Conservation (phyloP, 2,888 invertebrate species). For the Lordiphosa fenestrarum region DNA sequence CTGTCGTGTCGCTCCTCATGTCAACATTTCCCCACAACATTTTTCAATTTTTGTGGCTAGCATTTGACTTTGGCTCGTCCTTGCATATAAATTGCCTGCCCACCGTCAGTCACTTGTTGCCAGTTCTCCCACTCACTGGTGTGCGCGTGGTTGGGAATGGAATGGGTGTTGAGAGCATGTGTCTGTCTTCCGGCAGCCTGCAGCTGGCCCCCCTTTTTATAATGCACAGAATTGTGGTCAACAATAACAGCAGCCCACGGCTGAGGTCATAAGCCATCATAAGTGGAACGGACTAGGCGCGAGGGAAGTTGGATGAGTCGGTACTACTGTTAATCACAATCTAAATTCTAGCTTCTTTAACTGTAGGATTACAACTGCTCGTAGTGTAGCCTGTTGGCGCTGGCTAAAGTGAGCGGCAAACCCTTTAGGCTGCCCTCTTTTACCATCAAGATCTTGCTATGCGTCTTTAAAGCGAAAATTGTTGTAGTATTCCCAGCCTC, state of each 20-base stretch:
- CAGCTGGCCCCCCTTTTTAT: slow-evolving; percentile 45
- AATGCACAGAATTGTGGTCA: slow-evolving; percentile 58
- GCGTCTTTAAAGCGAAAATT: too few relatives aligned
- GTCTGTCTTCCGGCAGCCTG: slow-evolving; percentile 58
- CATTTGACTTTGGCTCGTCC: slow-evolving; percentile 44
- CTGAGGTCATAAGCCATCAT: slow-evolving; percentile 69
- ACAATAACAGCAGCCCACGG: slow-evolving; percentile 43
- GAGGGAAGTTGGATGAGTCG: too few relatives aligned
- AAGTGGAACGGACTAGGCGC: slow-evolving; percentile 55
- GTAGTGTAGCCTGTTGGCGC: too few relatives aligned
- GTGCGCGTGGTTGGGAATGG: too few relatives aligned
- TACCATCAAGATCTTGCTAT: too few relatives aligned
- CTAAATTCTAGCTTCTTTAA: too few relatives aligned
- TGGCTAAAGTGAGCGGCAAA: too few relatives aligned
- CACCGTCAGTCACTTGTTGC: slow-evolving; percentile 56
- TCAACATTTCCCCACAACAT: slow-evolving; percentile 65
- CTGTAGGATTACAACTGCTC: too few relatives aligned
- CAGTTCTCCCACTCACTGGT: neutral
- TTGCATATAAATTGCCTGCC: slow-evolving; percentile 27
- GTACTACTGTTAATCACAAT: too few relatives aligned
- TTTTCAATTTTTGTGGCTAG: slow-evolving; percentile 49
- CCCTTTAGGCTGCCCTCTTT: too few relatives aligned
- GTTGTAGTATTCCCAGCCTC: too few relatives aligned
- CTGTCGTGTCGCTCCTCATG: slow-evolving; percentile 63
- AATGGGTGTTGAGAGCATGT: slow-evolving; percentile 41